phyloP scores from a whole-genome alignment of 2,888 invertebrate genomes.

The Lymantria monacha region DNA sequence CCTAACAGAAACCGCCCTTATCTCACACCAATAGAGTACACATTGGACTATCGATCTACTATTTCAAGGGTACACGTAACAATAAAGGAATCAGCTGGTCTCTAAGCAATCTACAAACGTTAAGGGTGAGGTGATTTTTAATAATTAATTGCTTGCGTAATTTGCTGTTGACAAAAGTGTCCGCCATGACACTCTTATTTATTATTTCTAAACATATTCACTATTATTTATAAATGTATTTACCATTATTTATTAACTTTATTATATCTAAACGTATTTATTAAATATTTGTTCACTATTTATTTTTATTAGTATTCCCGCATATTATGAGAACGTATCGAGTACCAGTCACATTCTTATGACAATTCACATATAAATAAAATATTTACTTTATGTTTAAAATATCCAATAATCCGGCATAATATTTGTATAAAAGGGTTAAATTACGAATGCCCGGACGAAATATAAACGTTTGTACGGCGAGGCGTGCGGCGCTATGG shows the following conservation, averaged over 20 bases:
- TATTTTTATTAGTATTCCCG: not conserved
- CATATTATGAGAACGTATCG: constrained; percentile 2
- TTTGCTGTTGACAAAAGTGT: constrained; percentile 22
- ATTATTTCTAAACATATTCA: constrained; percentile 11
- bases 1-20: constrained; percentile 7
- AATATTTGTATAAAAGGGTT: constrained; percentile 35
- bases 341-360: constrained; percentile 12
- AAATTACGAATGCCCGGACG: constrained; percentile 27
- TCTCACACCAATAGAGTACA: not conserved
- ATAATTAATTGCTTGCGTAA: constrained; percentile 29
- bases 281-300: not conserved
- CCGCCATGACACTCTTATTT: constrained; percentile 19
- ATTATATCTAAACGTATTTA: too few species aligned
- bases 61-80: constrained; percentile 27
- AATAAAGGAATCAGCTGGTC: constrained; percentile 40
- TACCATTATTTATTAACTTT: too few species aligned
- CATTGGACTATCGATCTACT: not conserved
- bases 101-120: constrained; percentile 23
- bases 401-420: constrained; percentile 30
- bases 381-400: constrained; percentile 24
- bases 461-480: constrained; percentile 16
- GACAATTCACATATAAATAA: constrained; percentile 17
- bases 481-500: constrained; percentile 17
- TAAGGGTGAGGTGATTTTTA: constrained; percentile 31
- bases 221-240: not conserved